Evolutionary conservation across 2,113 vertebrate genomes (phyloP), one percentile per base, ranked within the genome.

Genomic region (Catharus minimus): DNA sequence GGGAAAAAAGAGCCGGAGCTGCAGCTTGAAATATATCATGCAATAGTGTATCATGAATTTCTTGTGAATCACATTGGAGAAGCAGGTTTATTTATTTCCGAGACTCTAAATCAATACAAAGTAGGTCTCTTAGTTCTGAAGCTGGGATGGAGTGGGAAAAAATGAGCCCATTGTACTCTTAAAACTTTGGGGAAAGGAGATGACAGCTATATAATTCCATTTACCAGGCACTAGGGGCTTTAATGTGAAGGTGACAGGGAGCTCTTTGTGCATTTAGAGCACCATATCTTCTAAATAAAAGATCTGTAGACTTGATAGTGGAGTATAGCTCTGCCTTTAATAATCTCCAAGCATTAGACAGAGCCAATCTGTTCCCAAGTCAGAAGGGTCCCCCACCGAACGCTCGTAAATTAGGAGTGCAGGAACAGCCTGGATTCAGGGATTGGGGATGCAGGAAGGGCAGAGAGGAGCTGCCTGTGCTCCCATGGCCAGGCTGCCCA

Each of bases 201-300:
- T 98, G 98, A 98, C 97, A 98, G 98, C 97, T 97, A 97, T 98
- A 97, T 98, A 98, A 98, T 98, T 98, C 97, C 98, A 98, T 97
- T 98, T 98, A 98, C 97, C 97, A 98, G 97, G 97, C 97, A 97
- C 97, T 97, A 96, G 97, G 97, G 97, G 97, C 97, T 97, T 98
- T 98, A 97, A 98, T 97, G 97, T 96, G 97, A 97, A 97, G 97
- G 97, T 98, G 97, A 97, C 96, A 96, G 97, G 97, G 97, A 97
- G 96, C 97, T 98, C 97, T 98, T 97, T 97, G 97, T 97, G 96
- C 97, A 95, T 98, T 98, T 97, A 98, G 97, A 98, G 97, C 96
- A 97, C 97, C 97, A 96, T 97, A 97, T 97, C 97, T 97, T 97
- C 98, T 98, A 97, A 98, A 98, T 98, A 98, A 98, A 98, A 98